Base-by-base conservation (phyloP, 2,797 vertebrate genomes). In the Valencia hispanica region DNA sequence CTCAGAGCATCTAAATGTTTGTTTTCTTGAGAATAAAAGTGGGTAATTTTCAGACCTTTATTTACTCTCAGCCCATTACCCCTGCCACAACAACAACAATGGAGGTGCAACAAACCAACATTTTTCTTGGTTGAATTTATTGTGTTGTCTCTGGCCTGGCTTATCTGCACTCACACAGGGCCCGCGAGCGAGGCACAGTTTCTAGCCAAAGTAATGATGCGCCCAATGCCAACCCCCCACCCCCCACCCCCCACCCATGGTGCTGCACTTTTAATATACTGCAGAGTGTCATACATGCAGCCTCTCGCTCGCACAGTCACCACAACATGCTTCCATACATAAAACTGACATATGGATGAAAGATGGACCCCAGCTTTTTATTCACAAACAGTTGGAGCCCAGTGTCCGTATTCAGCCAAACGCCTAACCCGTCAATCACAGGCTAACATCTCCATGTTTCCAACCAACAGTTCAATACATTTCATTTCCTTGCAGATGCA, bases 401-500 rank as follows among this genome's bases (percentile, higher is more conserved):
- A 75, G 22, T n/a, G 41, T 70, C 77, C 12, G 27, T 25, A 77
- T 73, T 73, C 72, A 84, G 69, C 75, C 80, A 80, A 70, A 86
- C 75, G 84, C 81, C 87, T 83, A 83, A 87, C 81, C 79, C 82
- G 84, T 80, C 92, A 91, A 82, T 90, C 89, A 84, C 61, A 47
- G 71, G 61, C 80, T 74, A 71, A 87, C 88, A 86, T 86, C 78
- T 84, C 75, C 79, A 79, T 84, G 83, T 89, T 86, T 90, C 89
- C 78, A 88, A 94, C 93, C 89, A 94, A 90, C 91, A 92, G 81
- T 93, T 93, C 84, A 93, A 93, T 92, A 92, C 87, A 87, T 93
- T 92, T 94, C 88, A 92, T 94, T 95, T 90, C 91, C 91, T 92
- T 90, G 93, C 92, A 95, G 95, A 95, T 92, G 92, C 93, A 93